A percentile compares a stretch with the other conserved stretches of the same genome.
Evolutionary conservation across 2,113 vertebrate species (phyloP).

Genomic region (Microtus richardsoni): DNA sequence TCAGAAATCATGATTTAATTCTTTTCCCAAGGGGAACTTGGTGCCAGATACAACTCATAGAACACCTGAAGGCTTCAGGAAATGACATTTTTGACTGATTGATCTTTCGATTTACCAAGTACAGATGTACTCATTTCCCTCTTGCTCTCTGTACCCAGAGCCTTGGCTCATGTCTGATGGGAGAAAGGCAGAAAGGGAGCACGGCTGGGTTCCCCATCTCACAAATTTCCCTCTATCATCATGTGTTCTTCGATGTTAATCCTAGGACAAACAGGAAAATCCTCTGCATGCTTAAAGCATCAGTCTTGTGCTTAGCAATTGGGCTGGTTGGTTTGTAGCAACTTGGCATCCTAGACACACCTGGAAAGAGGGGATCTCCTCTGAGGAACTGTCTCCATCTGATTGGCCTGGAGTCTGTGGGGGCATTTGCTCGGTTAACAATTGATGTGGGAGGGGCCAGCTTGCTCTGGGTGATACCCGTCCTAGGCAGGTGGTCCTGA

Average conservation of each 20-base stretch:
- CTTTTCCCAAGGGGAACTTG: background rate
- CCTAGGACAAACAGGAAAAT: background rate
- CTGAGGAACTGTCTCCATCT: background rate
- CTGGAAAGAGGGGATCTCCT: background rate
- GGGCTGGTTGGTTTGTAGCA: background rate
- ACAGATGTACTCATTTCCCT: background rate
- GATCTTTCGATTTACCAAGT: background rate
- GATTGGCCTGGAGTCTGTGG: background rate
- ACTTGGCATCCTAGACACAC: background rate
- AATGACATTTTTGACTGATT: background rate
- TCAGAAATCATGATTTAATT: conserved; percentile 8
- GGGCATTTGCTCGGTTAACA: background rate
- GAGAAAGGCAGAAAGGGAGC: background rate
- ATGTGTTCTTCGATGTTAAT: background rate
- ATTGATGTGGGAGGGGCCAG: background rate
- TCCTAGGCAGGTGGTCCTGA: background rate
- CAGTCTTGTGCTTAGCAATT: background rate
- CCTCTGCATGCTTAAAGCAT: background rate
- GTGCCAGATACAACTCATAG: background rate
- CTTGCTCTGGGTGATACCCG: background rate
- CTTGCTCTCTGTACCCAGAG: conserved; percentile 30
- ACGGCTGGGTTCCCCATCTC: background rate
- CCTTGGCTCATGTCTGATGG: background rate
- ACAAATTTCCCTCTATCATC: background rate
- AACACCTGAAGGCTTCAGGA: background rate